phyloP scores from a whole-genome alignment of 2,797 vertebrate species.

The Channallabes apus region DNA sequence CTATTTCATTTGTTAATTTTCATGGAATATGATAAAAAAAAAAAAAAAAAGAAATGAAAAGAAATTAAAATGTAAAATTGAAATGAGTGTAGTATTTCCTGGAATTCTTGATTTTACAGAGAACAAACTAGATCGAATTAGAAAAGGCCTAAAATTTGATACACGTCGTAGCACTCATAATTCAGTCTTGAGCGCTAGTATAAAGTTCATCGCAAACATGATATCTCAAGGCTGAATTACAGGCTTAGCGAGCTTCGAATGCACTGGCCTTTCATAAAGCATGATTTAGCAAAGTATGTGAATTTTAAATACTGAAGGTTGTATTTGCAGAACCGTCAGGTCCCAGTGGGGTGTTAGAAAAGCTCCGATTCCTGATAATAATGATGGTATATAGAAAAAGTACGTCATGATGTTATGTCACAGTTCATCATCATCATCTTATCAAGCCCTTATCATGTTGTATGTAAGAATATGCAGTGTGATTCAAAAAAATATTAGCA shows the following conservation, averaged over 20 bases:
- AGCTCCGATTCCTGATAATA: not conserved
- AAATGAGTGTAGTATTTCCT: not conserved
- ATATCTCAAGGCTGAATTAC: not conserved
- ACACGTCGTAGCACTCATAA: no score
- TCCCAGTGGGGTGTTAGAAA: not conserved
- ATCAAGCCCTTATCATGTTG: not conserved
- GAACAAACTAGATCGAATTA: not conserved
- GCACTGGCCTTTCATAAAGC: not conserved
- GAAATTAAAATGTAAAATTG: not conserved
- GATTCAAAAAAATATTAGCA: not conserved
- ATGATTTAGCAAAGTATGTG: not conserved
- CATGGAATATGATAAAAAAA: not conserved
- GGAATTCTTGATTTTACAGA: not conserved
- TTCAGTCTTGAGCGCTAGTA: no score
- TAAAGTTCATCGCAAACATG: no score
- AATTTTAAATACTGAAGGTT: not conserved
- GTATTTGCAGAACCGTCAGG: not conserved
- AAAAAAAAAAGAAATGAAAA: not conserved
- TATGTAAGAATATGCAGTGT: not conserved
- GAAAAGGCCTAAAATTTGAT: not conserved
- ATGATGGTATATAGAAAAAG: not conserved
- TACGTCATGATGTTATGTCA: not conserved
- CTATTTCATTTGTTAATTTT: not conserved
- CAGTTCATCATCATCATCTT: not conserved
- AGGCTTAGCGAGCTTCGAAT: not conserved